phyloP scores from a whole-genome alignment of 2,797 vertebrate species.

The Rhinoraja longicauda region DNA sequence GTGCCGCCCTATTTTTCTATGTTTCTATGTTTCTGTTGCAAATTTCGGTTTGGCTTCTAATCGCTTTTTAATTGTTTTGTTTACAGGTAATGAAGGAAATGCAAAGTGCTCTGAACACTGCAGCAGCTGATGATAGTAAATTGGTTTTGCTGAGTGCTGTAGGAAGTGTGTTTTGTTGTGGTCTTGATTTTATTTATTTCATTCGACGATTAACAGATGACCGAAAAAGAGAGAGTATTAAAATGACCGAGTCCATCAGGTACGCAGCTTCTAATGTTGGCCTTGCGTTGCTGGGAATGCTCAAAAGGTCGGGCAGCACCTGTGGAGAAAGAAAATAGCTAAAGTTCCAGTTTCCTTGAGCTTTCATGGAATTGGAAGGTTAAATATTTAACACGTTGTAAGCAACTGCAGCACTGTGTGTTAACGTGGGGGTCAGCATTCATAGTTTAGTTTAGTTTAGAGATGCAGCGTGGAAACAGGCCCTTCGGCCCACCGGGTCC shows the following conservation, averaged over 20 bases:
- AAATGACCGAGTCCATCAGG: constrained; percentile 95
- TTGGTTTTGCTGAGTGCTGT: constrained; percentile 83
- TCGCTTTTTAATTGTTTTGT: constrained; percentile 20
- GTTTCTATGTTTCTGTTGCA: too few species aligned
- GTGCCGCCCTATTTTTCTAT: too few species aligned
- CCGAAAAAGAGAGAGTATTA: constrained; percentile 88
- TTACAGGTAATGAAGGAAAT: constrained; percentile 96
- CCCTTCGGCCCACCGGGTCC: too few species aligned
- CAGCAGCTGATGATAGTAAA: constrained; percentile 90
- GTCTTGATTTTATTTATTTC: constrained; percentile 93
- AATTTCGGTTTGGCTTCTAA: not conserved
- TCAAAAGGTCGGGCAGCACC: not conserved
- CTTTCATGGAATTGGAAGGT: not conserved
- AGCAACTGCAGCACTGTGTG: too few species aligned
- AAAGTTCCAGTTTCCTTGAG: not conserved
- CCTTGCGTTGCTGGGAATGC: not conserved
- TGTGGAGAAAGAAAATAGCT: not conserved
- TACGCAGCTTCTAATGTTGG: constrained; percentile 49
- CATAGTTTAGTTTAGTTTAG: too few species aligned
- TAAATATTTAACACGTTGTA: not conserved
- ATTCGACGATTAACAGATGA: constrained; percentile 86
- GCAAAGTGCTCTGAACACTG: constrained; percentile 89
- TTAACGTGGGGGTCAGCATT: not conserved
- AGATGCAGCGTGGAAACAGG: not conserved
- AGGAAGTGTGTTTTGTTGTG: constrained; percentile 85